A percentile compares a stretch with the other conserved stretches of the same genome.
phyloP scores from a whole-genome alignment of 2,113 vertebrate genomes.

The Polypterus bichir region DNA sequence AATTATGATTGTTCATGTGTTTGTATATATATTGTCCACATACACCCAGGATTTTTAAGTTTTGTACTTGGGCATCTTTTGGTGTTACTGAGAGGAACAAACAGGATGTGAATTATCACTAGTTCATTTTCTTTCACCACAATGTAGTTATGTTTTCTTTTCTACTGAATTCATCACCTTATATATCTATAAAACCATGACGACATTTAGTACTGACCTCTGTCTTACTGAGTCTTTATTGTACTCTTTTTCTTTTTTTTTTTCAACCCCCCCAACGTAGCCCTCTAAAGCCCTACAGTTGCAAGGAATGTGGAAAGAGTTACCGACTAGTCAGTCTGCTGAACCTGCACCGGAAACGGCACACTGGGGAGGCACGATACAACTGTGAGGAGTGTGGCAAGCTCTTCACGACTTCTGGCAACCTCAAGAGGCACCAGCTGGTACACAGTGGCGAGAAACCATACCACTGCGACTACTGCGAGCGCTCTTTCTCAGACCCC shows the following conservation, averaged over 20 bases:
- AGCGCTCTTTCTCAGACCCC: constrained; percentile 88
- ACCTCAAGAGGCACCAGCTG: constrained; percentile 91
- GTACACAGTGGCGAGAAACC: constrained; percentile 96
- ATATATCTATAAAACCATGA: too few species aligned
- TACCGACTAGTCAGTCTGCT: constrained; percentile 93
- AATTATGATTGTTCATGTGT: too few species aligned
- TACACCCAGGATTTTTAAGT: too few species aligned
- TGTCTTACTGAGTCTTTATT: background rate
- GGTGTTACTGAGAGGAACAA: too few species aligned
- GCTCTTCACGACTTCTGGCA: constrained; percentile 90
- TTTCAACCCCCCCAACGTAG: constrained; percentile 28
- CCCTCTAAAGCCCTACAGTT: constrained; percentile 83
- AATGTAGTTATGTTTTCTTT: too few species aligned
- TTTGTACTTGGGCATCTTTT: too few species aligned
- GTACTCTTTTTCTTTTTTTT: background rate
- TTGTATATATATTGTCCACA: too few species aligned
- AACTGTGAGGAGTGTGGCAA: constrained; percentile 85
- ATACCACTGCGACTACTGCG: constrained; percentile 86
- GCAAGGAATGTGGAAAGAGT: constrained; percentile 86
- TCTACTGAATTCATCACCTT: too few species aligned
- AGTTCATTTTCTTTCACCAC: too few species aligned
- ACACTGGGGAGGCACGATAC: constrained; percentile 85
- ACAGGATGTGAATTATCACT: too few species aligned
- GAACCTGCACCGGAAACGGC: constrained; percentile 92
- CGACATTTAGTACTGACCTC: too few species aligned